These are phyloP conservation scores for Vireo griseus DNA, from an alignment of 2,797 vertebrate genomes.

Conservation along the genomic window DNA sequence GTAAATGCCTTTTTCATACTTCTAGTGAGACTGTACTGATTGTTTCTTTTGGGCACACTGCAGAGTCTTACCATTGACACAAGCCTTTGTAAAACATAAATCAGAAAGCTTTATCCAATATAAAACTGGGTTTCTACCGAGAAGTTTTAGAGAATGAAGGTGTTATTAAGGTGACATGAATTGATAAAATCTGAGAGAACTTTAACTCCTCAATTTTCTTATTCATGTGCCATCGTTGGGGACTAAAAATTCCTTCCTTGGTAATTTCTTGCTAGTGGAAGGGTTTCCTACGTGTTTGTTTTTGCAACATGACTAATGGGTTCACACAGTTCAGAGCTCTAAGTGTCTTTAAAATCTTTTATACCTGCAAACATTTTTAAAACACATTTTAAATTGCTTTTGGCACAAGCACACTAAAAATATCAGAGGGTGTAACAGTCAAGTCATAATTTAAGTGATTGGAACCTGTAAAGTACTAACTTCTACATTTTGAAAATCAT, in stretches of 20 bases:
- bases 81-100: neutral
- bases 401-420: conserved; percentile 20
- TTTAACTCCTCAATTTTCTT: neutral
- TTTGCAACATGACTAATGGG: conserved; percentile 51
- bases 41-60: neutral
- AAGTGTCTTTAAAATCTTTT: conserved; percentile 3
- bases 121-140: neutral
- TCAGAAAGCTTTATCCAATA: neutral
- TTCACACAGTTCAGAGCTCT: conserved; percentile 27
- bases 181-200: neutral
- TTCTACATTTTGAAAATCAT: neutral
- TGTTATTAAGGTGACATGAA: neutral
- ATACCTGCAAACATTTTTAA: conserved; percentile 52
- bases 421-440: neutral
- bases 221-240: neutral
- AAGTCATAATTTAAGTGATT: neutral
- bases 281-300: conserved; percentile 3
- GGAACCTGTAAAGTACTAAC: neutral
- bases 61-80: neutral
- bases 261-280: conserved; percentile 11
- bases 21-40: neutral
- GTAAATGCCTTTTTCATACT: neutral
- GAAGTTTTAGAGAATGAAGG: neutral
- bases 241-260: neutral
- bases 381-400: conserved; percentile 30